phyloP scores from a whole-genome alignment of 2,797 vertebrate species.

The Denticeps clupeoides region DNA sequence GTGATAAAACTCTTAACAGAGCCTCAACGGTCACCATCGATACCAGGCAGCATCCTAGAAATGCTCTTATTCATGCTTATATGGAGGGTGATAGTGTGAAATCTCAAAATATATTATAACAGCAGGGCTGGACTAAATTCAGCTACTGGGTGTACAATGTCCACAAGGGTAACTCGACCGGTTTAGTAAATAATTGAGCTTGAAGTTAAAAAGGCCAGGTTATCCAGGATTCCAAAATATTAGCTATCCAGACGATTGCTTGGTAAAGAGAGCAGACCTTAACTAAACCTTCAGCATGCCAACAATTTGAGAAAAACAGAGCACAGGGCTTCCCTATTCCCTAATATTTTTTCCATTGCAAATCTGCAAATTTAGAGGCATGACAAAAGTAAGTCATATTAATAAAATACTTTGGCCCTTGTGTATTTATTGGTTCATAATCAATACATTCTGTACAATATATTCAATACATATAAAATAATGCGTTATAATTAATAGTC shows the following conservation, averaged over 20 bases:
- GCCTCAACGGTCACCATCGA: neutral
- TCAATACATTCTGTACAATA: too few relatives aligned
- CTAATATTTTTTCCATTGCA: too few relatives aligned
- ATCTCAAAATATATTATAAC: neutral
- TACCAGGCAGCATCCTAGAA: neutral
- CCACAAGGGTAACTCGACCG: neutral
- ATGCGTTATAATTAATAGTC: too few relatives aligned
- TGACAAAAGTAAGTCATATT: too few relatives aligned
- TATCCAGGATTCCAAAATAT: neutral
- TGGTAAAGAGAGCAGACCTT: neutral
- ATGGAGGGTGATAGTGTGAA: neutral
- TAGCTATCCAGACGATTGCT: neutral
- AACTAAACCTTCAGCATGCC: neutral
- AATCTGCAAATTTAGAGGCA: too few relatives aligned
- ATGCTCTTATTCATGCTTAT: neutral
- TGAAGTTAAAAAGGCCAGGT: conserved; percentile 2
- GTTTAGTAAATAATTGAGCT: conserved; percentile 14
- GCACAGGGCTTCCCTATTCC: too few relatives aligned
- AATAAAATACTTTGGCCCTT: too few relatives aligned
- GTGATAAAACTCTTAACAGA: neutral
- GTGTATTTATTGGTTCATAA: too few relatives aligned
- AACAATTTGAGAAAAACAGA: too few relatives aligned
- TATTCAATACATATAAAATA: too few relatives aligned
- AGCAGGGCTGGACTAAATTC: too few relatives aligned
- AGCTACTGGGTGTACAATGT: neutral